Evolutionary conservation across 2,113 vertebrate genomes (phyloP), one percentile per base, ranked within the genome.

Genomic region (Halichoerus grypus): DNA sequence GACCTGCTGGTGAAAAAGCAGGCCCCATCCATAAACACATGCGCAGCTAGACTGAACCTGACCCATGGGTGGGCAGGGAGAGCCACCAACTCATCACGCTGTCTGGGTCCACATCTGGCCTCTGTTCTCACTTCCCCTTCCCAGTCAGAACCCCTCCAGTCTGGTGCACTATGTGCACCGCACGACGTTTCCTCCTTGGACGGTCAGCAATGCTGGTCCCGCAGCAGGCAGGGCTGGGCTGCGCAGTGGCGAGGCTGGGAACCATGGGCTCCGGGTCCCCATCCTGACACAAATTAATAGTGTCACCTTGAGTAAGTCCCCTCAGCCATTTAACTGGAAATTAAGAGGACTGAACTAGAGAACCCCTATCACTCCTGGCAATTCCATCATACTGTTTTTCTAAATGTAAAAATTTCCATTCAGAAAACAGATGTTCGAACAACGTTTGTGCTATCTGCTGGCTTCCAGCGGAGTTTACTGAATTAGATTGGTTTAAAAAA

Each of bases 151-250:
- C 5, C n/a, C 46, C 76, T 83, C 33, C 14, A 49, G 7, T 21
- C 80, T 57, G 51, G 14, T 1, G 10, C 0, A 8, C 65, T 5
- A 0, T 21, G n/a, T 0, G 0, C 12, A 28, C 0, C 31, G 6
- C 59, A 49, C 36, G 21, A 22, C 1, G 15, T 36, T 39, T 55
- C 76, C 55, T 79, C 46, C 39, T 31, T 22, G 8, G 0, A 8
- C 2, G 1, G 24, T 18, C 39, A 51, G 76, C 26, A 46, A 22
- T 33, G 28, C 6, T 0, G 4, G 33, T 33, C 28, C 10, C 19
- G n/a, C 36, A 84, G 13, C 14, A 9, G 49, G 4, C 4, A 16
- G 53, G 1, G 4, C 5, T 15, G 5, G 7, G 8, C 26, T 18
- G 31, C 24, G 46, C 2, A 4, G 72, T 26, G 4, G 26, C 26